Conservation (phyloP, 64 coral and sea anemone species). For the Dendrophyllia cribrosa region DNA sequence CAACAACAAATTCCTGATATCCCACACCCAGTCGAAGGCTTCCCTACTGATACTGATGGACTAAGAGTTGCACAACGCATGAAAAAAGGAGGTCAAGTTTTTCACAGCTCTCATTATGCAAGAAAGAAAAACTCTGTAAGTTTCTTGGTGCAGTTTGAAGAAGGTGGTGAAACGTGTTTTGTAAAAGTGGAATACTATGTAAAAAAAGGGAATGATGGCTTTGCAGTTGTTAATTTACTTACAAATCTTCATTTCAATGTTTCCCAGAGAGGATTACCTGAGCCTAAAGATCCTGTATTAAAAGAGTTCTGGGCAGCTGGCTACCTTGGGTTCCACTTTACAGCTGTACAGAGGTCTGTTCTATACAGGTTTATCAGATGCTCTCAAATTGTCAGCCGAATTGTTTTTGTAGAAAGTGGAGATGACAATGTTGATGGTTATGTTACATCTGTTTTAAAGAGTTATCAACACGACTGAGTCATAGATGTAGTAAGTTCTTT, state of each 20-base stretch:
- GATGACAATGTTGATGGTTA: conserved; percentile 43
- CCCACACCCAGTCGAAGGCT: conserved; percentile 49
- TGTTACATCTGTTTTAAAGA: conserved; percentile 41
- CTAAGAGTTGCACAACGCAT: conserved; percentile 28
- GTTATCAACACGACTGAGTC: conserved; percentile 57
- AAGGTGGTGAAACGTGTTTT: conserved; percentile 2
- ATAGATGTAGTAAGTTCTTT: not conserved
- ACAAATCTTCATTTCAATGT: conserved; percentile 17
- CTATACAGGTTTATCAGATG: conserved; percentile 37
- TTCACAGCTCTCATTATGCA: conserved; percentile 32
- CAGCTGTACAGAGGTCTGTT: not conserved
- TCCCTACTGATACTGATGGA: conserved; percentile 4
- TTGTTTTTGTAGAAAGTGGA: conserved; percentile 5
- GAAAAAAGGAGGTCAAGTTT: conserved; percentile 44
- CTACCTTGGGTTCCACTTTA: conserved; percentile 29
- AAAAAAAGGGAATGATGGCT: conserved; percentile 54
- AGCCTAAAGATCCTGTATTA: conserved; percentile 55
- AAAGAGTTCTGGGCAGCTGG: conserved; percentile 44
- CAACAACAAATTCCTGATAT: conserved; percentile 45
- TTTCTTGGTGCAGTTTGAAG: conserved; percentile 46
- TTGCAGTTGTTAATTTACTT: conserved; percentile 52
- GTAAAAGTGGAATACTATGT: conserved; percentile 47
- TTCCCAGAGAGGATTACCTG: conserved; percentile 14
- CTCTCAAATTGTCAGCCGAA: conserved; percentile 10
- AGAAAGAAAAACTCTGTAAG: conserved; percentile 43